phyloP scores from a whole-genome alignment of 2,888 invertebrate species.

The Cenopis cana region DNA sequence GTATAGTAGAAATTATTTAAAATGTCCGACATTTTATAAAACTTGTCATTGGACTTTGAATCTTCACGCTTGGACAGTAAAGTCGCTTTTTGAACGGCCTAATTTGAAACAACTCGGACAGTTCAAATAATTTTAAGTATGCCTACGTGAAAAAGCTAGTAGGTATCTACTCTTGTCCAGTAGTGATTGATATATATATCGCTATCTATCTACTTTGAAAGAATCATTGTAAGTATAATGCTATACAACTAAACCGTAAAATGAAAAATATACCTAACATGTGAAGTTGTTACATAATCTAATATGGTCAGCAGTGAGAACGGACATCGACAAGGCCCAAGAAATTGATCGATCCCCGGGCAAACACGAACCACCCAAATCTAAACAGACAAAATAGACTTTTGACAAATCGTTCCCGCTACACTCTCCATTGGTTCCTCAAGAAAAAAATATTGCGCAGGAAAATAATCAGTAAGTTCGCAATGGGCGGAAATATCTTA shows the following conservation, averaged over 20 bases:
- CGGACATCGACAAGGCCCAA: conserved; percentile 35
- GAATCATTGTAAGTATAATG: no score
- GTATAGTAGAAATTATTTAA: no score
- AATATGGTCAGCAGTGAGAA: not conserved
- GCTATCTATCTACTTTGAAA: no score
- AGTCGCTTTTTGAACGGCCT: no score
- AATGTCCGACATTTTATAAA: no score
- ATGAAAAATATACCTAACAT: not conserved
- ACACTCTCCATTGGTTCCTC: conserved; percentile 72
- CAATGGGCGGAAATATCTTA: conserved; percentile 63
- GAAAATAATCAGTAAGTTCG: conserved; percentile 66
- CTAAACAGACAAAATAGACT: conserved; percentile 67
- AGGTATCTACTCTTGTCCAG: no score
- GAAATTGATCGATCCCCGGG: conserved; percentile 52
- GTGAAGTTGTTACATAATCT: not conserved
- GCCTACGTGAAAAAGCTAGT: no score
- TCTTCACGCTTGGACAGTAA: no score
- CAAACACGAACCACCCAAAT: conserved; percentile 63
- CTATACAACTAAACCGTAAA: not conserved
- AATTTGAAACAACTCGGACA: no score
- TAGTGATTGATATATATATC: no score
- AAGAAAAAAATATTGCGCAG: conserved; percentile 70
- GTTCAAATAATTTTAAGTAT: no score
- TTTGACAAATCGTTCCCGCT: conserved; percentile 74
- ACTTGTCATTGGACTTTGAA: no score